These are phyloP conservation scores for Coelopa pilipes DNA, from an alignment of 2,888 invertebrate genomes.

Conservation along the genomic window DNA sequence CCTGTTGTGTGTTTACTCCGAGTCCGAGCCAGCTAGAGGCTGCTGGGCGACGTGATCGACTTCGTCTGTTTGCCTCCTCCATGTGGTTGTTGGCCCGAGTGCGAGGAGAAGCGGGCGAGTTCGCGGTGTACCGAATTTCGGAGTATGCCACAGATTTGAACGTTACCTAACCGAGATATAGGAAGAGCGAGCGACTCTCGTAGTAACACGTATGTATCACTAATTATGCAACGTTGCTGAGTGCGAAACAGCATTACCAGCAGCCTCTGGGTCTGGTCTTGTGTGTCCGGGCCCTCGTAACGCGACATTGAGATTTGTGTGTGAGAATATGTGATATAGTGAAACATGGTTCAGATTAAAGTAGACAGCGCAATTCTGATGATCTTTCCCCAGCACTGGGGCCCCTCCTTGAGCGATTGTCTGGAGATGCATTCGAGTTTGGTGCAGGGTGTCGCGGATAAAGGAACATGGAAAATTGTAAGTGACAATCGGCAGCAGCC, in stretches of 20 bases:
- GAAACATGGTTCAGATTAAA: slow-evolving; percentile 53
- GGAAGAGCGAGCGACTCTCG: too few species aligned
- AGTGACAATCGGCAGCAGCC: slow-evolving; percentile 41
- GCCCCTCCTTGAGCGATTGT: slow-evolving; percentile 54
- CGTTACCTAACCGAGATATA: too few species aligned
- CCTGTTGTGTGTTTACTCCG: not conserved
- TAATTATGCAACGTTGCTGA: not conserved
- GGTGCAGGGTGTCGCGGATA: slow-evolving; percentile 51
- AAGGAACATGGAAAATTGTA: slow-evolving; percentile 55
- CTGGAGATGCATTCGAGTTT: slow-evolving; percentile 53
- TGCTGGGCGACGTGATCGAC: not conserved
- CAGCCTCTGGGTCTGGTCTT: too few species aligned
- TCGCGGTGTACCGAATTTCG: too few species aligned
- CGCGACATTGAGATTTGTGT: not conserved
- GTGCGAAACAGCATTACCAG: too few species aligned
- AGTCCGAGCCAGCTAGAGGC: not conserved
- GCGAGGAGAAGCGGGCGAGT: too few species aligned
- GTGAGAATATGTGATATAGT: slow-evolving; percentile 11
- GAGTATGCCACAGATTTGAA: too few species aligned
- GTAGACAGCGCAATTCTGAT: slow-evolving; percentile 50
- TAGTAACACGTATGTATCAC: not conserved
- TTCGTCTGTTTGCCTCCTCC: too few species aligned
- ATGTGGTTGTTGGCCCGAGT: too few species aligned
- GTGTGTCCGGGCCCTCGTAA: too few species aligned
- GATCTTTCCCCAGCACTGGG: slow-evolving; percentile 51